Base-by-base conservation (phyloP, 2,888 invertebrate species). In the Deroplatys truncata region DNA sequence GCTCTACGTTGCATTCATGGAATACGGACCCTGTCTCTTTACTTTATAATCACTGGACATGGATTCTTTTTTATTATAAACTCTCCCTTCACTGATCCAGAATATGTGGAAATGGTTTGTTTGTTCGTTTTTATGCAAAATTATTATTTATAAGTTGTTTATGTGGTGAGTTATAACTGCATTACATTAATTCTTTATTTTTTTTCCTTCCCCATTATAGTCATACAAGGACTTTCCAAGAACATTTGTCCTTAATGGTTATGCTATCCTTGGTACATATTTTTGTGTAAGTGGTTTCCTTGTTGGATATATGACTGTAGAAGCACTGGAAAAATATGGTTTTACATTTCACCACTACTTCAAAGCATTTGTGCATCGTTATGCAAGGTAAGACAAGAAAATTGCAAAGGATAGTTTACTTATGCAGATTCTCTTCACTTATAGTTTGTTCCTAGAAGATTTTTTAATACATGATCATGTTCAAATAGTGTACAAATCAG, bases 271-370 rank as follows among this genome's bases (percentile, higher is more conserved):
- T 28, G 43, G 35, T n/a, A 89, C 89, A 20, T 89, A 85, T 72
- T 89, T 89, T 72, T n/a, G 84, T 29, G 29, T 89, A 28, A 89
- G 89, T 56, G 89, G 89, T 15, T 84, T 89, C 20, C 56, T 89
- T 16, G 49, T 84, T 25, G 43, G 43, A n/a, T 49, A 83, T 72
- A 25, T 85, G 43, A 31, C 25, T 49, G 10, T 25, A 49, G 85
- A 85, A 25, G 28, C 84, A 20, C 10, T 31, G 9, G 49, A 84
- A 49, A 28, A 84, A 72, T n/a, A 56, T 84, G 35, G 49, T 25
- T 49, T 89, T 56, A 56, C n/a, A 7, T n/a, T 85, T n/a, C 25
- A 25, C 5, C 16, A 89, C 28, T 85, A 83, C 29, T 85, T 35
- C n/a, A 85, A 35, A 43, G 85, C 85, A 13, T 28, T 85, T 85